Base-by-base conservation (phyloP, 2,797 vertebrate species). In the Passerculus sandwichensis region DNA sequence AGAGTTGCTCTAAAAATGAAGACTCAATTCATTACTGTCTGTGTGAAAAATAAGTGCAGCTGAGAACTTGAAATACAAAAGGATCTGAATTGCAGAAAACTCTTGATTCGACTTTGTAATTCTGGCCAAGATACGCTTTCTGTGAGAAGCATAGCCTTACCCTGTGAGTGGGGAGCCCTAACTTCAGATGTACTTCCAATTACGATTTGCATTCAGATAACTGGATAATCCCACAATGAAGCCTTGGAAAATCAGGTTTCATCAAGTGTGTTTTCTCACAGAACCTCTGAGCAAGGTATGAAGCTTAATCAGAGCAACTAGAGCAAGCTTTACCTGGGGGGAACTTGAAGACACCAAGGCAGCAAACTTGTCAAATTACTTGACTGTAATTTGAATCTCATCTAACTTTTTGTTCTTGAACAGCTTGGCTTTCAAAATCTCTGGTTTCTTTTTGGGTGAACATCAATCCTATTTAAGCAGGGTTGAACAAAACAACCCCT, bases 1-100 rank as follows among this genome's bases (percentile, higher is more conserved):
- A 96, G 93, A 94, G 66, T 84, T 94, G 47, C 44, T 38, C n/a
- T 70, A 11, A 91, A 95, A 93, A 73, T 51, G 76, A 92, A 44
- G 76, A 61, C 47, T 85, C 44, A 70, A 16, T 90, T 95, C 80
- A 66, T 91, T 93, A 60, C 80, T 48, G 42, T 61, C 29, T 81
- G 32, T 48, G 57, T 75, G 85, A 90, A 72, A 93, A 93, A 78
- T 64, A 70, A 1, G 2, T 76, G n/a, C 3, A 1, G 50, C 79
- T 91, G 72, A 84, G 85, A 91, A 48, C 70, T 53, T 62, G 27
- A 64, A 84, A n/a, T 65, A 93, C 54, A 70, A 69, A 88, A 80
- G n/a, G 50, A 47, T 67, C 45, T 71, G 75, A 91, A 78, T 53
- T 85, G 59, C 59, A 75, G 70, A 69, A 88, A 78, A 18, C 36